Conservation (phyloP, 1,140 invertebrate genomes). For the Trichonephila clavata region DNA sequence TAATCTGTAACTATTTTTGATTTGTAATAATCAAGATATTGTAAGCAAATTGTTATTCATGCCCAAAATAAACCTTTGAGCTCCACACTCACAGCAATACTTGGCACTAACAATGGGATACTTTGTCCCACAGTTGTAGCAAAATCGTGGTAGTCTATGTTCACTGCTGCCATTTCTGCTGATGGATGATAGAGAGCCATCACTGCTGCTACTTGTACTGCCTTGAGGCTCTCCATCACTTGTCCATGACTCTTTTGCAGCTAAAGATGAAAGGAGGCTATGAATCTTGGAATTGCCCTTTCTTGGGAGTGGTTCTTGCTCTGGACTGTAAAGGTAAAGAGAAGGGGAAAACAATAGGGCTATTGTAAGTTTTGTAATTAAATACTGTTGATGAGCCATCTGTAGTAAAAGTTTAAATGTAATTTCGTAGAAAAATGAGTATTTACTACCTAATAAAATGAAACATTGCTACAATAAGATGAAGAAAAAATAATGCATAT, state of each 20-base stretch:
- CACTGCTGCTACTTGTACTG: conserved; percentile 40
- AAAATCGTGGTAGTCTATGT: conserved; percentile 85
- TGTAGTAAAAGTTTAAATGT: no score
- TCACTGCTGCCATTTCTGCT: conserved; percentile 10
- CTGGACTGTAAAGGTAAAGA: background rate
- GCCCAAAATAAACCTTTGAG: conserved; percentile 81
- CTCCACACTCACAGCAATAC: conserved; percentile 95
- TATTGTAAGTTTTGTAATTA: no score
- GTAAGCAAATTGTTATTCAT: background rate
- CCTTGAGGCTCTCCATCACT: conserved; percentile 18
- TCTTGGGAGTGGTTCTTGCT: background rate
- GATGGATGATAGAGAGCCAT: background rate
- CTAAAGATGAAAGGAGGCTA: background rate
- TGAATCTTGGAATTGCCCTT: conserved; percentile 7
- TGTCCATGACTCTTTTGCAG: background rate
- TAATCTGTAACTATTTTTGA: no score
- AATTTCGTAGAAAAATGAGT: no score
- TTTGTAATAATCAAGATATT: background rate
- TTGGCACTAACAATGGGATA: conserved; percentile 91
- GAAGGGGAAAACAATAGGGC: background rate
- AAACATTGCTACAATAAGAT: no score
- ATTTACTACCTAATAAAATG: no score
- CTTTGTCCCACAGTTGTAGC: conserved; percentile 92
- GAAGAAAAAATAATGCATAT: no score
- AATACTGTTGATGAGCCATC: no score